Percentiles rank a stretch among this genome's conserved stretches.
phyloP scores from a whole-genome alignment of 2,888 invertebrate species.

The Rhagonycha fulva region DNA sequence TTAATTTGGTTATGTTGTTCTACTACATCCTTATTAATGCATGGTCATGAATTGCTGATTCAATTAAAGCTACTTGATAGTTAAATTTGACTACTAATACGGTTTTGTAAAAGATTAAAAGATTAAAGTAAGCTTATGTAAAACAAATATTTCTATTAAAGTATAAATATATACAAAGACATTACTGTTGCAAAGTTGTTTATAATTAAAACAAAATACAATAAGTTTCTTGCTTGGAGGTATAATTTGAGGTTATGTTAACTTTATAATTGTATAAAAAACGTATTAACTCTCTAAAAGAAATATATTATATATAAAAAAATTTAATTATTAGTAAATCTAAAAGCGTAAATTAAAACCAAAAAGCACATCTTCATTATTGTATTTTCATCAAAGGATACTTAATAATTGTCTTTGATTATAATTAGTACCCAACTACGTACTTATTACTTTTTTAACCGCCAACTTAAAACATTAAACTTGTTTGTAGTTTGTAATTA shows the following conservation, averaged over 20 bases:
- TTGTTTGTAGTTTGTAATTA: background rate
- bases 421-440: background rate
- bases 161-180: conserved; percentile 18
- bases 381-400: background rate
- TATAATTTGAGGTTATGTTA: background rate
- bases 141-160: conserved; percentile 16
- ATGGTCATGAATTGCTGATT: conserved; percentile 16
- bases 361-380: background rate
- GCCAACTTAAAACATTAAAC: background rate
- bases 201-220: background rate
- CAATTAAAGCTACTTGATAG: conserved; percentile 21
- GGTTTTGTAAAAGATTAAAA: conserved; percentile 16
- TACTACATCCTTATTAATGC: conserved; percentile 14
- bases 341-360: background rate
- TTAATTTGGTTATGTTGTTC: background rate
- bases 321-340: background rate
- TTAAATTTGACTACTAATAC: conserved; percentile 21
- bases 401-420: background rate
- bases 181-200: conserved; percentile 9
- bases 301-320: background rate
- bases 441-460: background rate
- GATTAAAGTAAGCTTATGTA: conserved; percentile 16
- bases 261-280: background rate
- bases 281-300: background rate
- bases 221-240: background rate